These are phyloP conservation scores for Hydrozoanthus gracilis DNA, from an alignment of 92 coral and sea anemone genomes.

Conservation along the genomic window DNA sequence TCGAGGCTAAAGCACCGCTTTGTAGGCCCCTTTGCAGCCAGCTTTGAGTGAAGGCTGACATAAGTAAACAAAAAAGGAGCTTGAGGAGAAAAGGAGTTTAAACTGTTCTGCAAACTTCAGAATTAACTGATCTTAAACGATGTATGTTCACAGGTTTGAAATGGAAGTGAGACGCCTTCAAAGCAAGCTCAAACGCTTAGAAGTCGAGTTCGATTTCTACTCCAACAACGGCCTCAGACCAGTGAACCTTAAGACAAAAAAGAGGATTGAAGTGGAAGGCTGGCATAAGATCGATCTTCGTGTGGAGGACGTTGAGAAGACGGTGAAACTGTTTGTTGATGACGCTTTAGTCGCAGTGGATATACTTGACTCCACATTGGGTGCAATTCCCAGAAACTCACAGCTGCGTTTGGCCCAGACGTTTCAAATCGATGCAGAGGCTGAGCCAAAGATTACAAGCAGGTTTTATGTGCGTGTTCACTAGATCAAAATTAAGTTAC, in stretches of 20 bases:
- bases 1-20: no score
- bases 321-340: slow-evolving; percentile 61
- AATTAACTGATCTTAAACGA: no score
- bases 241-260: slow-evolving; percentile 2
- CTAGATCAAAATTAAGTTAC: neutral
- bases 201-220: slow-evolving; percentile 16
- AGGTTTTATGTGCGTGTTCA: slow-evolving; percentile 60
- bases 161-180: no score
- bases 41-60: no score
- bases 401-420: slow-evolving; percentile 82
- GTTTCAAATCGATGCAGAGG: slow-evolving; percentile 51
- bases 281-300: slow-evolving; percentile 78
- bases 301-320: slow-evolving; percentile 60
- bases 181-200: neutral
- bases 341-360: slow-evolving; percentile 58
- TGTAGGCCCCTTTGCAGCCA: no score
- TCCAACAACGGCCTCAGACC: neutral
- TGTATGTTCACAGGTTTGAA: no score
- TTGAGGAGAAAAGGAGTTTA: no score
- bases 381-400: slow-evolving; percentile 41
- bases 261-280: slow-evolving; percentile 12
- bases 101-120: no score
- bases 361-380: slow-evolving; percentile 41
- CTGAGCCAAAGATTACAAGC: slow-evolving; percentile 41
- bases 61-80: no score